Evolutionary conservation across 2,888 invertebrate species (phyloP).

Genomic region (Lepidochitona cinerea): DNA sequence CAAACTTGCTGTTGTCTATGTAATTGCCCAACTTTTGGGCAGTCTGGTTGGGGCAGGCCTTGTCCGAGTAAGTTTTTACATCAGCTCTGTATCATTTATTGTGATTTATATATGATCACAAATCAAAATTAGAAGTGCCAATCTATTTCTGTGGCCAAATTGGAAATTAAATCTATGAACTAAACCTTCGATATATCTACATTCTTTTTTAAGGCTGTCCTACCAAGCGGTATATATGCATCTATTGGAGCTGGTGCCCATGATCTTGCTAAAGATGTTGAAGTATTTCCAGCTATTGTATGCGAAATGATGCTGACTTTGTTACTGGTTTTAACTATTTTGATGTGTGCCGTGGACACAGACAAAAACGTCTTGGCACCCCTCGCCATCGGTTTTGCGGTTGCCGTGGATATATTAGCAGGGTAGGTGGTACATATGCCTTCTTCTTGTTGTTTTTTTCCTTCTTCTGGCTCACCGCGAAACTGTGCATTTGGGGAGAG

Average conservation of each 20-base stretch:
- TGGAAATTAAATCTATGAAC: no score
- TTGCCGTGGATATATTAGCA: constrained; percentile 66
- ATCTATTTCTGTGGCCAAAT: no score
- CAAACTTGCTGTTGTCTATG: constrained; percentile 57
- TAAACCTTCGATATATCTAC: not conserved
- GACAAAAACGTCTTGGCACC: constrained; percentile 61
- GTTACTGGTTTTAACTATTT: constrained; percentile 65
- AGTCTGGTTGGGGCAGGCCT: constrained; percentile 64
- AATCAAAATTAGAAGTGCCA: not conserved
- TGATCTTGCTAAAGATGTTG: constrained; percentile 18
- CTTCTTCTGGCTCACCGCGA: no score
- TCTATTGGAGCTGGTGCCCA: constrained; percentile 21
- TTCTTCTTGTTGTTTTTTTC: no score
- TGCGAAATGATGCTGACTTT: constrained; percentile 51
- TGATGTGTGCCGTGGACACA: constrained; percentile 68
- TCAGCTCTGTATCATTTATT: not conserved
- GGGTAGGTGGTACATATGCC: no score
- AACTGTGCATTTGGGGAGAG: no score
- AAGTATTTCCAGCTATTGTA: constrained; percentile 47
- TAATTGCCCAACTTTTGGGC: constrained; percentile 67
- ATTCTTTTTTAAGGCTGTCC: constrained; percentile 28
- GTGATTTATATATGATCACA: not conserved
- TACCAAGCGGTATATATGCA: constrained; percentile 15
- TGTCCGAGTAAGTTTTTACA: constrained; percentile 39
- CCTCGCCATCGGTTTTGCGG: constrained; percentile 69